Conservation (phyloP, 2,888 invertebrate species). For the Dioctria linearis region DNA sequence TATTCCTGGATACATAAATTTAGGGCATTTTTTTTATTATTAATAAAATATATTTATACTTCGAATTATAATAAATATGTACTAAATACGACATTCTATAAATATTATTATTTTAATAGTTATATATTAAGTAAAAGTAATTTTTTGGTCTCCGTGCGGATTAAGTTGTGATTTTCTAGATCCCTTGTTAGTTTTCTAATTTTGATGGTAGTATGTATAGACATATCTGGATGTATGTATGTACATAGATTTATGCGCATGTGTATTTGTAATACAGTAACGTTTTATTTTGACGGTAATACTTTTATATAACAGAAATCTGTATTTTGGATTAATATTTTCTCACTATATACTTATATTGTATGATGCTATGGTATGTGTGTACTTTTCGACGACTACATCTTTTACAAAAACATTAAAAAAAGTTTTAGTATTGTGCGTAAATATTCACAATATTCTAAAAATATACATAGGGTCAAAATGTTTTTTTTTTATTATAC, state of each 20-base stretch:
- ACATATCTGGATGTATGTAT: too few species aligned
- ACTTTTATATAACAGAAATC: background rate
- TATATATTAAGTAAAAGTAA: slow-evolving; percentile 19
- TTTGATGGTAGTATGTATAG: slow-evolving; percentile 2
- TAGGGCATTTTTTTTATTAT: slow-evolving; percentile 16
- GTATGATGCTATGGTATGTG: background rate
- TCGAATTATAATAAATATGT: slow-evolving; percentile 23
- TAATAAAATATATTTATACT: slow-evolving; percentile 42
- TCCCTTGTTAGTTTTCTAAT: slow-evolving; percentile 43
- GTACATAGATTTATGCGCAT: too few species aligned
- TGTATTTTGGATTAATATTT: too few species aligned
- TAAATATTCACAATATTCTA: slow-evolving; percentile 44
- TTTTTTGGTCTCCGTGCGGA: slow-evolving; percentile 36
- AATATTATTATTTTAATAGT: background rate
- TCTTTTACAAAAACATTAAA: slow-evolving; percentile 20
- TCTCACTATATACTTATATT: too few species aligned
- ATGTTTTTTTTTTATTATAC: slow-evolving; percentile 29
- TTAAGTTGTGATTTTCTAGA: slow-evolving; percentile 19
- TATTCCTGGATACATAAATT: slow-evolving; percentile 33
- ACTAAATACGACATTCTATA: background rate
- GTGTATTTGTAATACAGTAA: too few species aligned
- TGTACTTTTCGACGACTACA: slow-evolving; percentile 7
- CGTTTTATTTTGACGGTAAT: background rate
- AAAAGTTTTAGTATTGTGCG: slow-evolving; percentile 37
- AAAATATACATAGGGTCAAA: slow-evolving; percentile 27